Percentiles rank a stretch among this genome's conserved stretches.
Evolutionary conservation across 2,888 invertebrate species (phyloP).

Genomic region (Achlya flavicornis): DNA sequence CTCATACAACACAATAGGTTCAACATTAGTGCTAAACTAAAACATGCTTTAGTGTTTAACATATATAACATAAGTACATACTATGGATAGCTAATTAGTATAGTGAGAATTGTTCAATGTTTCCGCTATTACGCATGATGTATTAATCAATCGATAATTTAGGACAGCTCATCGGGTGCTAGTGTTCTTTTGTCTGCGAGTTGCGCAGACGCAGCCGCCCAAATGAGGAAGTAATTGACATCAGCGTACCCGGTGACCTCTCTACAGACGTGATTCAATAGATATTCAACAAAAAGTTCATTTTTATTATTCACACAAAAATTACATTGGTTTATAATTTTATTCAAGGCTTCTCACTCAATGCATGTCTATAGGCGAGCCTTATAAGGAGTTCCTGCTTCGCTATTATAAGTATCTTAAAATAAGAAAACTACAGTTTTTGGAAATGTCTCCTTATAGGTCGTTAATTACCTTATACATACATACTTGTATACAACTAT

Average conservation of each 20-base stretch:
- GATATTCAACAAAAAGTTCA: conserved; percentile 2
- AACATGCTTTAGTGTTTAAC: neutral
- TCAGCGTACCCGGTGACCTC: conserved; percentile 35
- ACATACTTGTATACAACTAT: no score
- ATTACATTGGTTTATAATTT: conserved; percentile 25
- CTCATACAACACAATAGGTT: neutral
- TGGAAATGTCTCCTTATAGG: neutral
- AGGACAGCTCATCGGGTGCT: conserved; percentile 7
- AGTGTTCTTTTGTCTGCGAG: conserved; percentile 16
- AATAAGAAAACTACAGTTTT: neutral
- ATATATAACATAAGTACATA: neutral
- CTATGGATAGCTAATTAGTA: neutral
- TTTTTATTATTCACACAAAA: conserved; percentile 17
- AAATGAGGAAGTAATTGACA: conserved; percentile 38
- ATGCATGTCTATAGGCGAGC: neutral
- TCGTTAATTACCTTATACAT: neutral
- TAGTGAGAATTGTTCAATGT: neutral
- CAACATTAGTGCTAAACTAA: neutral
- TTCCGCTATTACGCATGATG: neutral
- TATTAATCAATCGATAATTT: conserved; percentile 7
- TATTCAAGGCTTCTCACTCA: neutral
- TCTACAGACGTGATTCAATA: conserved; percentile 26
- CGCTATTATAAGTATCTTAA: neutral
- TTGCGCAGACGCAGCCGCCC: conserved; percentile 14
- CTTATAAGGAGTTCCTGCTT: conserved; percentile 2